phyloP scores from a whole-genome alignment of 2,888 invertebrate species.

The Dasysyrphus tricinctus region DNA sequence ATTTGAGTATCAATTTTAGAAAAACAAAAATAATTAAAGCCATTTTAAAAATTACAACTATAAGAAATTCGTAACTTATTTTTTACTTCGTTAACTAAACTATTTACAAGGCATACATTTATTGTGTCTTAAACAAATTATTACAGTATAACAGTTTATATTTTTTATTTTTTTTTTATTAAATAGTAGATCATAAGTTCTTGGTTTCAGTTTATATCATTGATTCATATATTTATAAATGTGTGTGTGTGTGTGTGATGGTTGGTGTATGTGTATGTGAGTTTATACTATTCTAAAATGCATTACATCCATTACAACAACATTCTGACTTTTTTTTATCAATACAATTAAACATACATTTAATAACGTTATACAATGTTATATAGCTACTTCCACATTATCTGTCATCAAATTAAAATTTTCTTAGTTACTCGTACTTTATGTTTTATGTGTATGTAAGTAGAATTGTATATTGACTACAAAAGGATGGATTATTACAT shows the following conservation, averaged over 20 bases:
- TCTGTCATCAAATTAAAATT: neutral
- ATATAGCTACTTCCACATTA: neutral
- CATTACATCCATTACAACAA: slow-evolving; percentile 66
- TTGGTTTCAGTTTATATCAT: slow-evolving; percentile 61
- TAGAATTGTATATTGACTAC: slow-evolving; percentile 11
- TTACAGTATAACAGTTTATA: slow-evolving; percentile 51
- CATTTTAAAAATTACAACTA: slow-evolving; percentile 37
- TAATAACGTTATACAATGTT: neutral
- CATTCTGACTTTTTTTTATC: slow-evolving; percentile 26
- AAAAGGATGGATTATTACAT: slow-evolving; percentile 22
- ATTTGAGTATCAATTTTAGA: slow-evolving; percentile 46
- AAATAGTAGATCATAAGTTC: slow-evolving; percentile 69
- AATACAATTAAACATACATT: neutral
- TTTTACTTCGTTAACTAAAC: slow-evolving; percentile 25
- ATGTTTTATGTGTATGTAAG: neutral
- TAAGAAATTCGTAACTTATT: slow-evolving; percentile 28
- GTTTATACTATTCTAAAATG: slow-evolving; percentile 44
- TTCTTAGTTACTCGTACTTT: neutral
- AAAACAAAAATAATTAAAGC: slow-evolving; percentile 44
- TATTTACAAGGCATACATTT: slow-evolving; percentile 68
- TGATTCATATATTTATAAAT: neutral
- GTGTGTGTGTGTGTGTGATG: neutral
- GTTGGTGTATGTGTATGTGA: neutral
- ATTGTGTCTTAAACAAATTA: slow-evolving; percentile 39
- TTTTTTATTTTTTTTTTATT: slow-evolving; percentile 7